Evolutionary conservation across 2,888 invertebrate species (phyloP), one percentile per base, ranked within the genome.

Genomic region (Sussaba pulchella): DNA sequence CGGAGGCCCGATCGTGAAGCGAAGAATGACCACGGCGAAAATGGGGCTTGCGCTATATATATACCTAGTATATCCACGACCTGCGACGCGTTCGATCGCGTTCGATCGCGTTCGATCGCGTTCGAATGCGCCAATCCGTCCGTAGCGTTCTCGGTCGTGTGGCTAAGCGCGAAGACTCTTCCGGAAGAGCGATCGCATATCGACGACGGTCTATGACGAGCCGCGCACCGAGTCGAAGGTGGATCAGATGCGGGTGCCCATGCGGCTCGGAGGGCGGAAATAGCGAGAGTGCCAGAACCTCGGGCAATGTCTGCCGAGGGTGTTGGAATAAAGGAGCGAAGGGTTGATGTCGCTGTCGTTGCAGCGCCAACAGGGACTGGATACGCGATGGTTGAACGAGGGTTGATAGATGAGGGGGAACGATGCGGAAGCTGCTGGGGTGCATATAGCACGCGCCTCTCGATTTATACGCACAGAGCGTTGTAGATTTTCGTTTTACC

Each of bases 121-220:
- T n/a, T n/a, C n/a, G n/a, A n/a, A n/a, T n/a, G 4, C 24, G 47
- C 36, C 39, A 67, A 72, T 57, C 39, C 45, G 41, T 57, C 79
- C 74, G 64, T 66, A 70, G 57, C 64, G 50, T 70, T 64, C 54
- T 54, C 39, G 24, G 66, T 57, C 59, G 52, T 19, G 61, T 61
- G 39, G 39, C 61, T 41, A n/a, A 9, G 39, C 52, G 57, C 50
- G 72, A 72, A 39, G 70, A 74, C 41, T 63, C 54, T 72, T 81
- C 76, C 76, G 80, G 76, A 81, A 81, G 80, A 80, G 63, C 76
- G 70, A 70, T 69, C 73, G 63, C 73, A 52, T 64, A 61, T 73
- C 63, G 54, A 43, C 45, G 52, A 31, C 31, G 31, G 6, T 31
- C 2, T 2, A 31, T 5, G 4, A 31, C 31, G 31, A 31, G 4